These are phyloP conservation scores for Clunio marinus DNA, from an alignment of 2,888 invertebrate genomes.

Conservation along the genomic window DNA sequence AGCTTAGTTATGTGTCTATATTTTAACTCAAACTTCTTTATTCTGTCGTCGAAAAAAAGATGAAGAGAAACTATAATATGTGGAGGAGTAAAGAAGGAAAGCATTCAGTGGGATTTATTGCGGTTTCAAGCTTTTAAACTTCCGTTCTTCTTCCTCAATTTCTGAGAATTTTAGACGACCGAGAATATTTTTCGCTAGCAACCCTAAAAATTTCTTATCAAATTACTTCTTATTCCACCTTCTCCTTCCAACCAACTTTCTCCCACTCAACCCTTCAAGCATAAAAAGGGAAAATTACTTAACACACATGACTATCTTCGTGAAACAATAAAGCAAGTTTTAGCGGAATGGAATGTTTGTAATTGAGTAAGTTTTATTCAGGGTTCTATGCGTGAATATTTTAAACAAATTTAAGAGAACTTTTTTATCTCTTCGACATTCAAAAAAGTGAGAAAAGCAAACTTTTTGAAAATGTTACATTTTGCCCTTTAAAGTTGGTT, in stretches of 20 bases:
- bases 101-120: constrained; percentile 14
- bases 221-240: neutral
- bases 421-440: too few species aligned
- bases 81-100: neutral
- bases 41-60: neutral
- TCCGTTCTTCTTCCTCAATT: neutral
- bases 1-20: neutral
- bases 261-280: neutral
- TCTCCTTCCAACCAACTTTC: neutral
- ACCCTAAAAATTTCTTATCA: neutral
- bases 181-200: neutral
- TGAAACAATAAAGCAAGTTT: neutral
- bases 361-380: neutral
- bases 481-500: too few species aligned
- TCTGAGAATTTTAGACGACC: too few species aligned
- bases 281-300: too few species aligned
- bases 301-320: neutral
- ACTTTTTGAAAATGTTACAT: too few species aligned
- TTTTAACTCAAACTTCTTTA: neutral
- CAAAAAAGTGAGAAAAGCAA: too few species aligned
- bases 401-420: neutral
- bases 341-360: neutral
- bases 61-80: neutral
- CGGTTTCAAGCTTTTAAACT: constrained; percentile 7
- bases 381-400: neutral